Evolutionary conservation across 2,888 invertebrate genomes (phyloP), one percentile per base, ranked within the genome.

Genomic region (Ommatoiulus sabulosus): DNA sequence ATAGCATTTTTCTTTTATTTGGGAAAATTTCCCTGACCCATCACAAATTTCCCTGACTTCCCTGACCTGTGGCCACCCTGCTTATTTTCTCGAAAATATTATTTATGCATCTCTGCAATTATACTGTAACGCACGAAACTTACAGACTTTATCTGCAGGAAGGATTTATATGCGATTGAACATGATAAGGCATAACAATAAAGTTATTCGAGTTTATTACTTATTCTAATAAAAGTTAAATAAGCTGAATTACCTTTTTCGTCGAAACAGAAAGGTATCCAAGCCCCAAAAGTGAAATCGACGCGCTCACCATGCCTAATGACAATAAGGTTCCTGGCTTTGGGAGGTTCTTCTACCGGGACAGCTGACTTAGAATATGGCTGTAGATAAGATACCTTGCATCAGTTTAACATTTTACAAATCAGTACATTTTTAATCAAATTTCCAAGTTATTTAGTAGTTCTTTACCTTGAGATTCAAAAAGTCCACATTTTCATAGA

Each of bases 251-350:
- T 48, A 92, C 92, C 92, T 84, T 90, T 89, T 46, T 95, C 94
- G 92, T 97, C 96, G 92, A 98, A 98, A 92, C 97, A 97, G 92
- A 95, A 96, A 0, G 96, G 96, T 86, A 97, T 95, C 98, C 98
- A 98, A 24, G 95, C 94, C 17, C 98, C 97, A 92, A 98, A 98
- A 0, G 97, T 97, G 91, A 98, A 97, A 93, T 99, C 99, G 1
- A 98, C 96, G 35, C 99, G 94, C 93, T 99, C 99, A 0, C 98
- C 98, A 93, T 99, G 99, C 0, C 99, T 94, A 94, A 97, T 95
- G 63, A 97, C 94, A 91, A 95, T 95, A 89, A 96, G 92, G 91
- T 94, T 93, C 52, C 93, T 91, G 7, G 89, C 91, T 86, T 89
- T 91, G 43, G 89, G 20, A 17, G 89, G 89, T 24, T 88, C 87